A percentile compares a stretch with the other conserved stretches of the same genome.
These are phyloP conservation scores for Pseudoips prasinana DNA, from an alignment of 2,888 invertebrate species.

Conservation along the genomic window DNA sequence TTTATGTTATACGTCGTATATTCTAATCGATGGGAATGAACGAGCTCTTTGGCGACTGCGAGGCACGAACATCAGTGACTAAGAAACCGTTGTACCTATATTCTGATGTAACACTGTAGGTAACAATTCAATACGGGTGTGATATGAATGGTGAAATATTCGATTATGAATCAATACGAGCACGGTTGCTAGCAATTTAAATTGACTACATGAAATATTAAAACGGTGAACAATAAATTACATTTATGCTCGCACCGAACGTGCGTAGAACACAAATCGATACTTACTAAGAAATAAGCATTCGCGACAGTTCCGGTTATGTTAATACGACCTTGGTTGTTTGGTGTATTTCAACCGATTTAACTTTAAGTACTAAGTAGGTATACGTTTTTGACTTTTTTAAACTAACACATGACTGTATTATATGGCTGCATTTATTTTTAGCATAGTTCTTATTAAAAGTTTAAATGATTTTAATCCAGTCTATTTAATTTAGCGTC, in stretches of 20 bases:
- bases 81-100: no score
- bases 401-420: no score
- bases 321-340: conserved; percentile 34
- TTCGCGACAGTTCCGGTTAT: conserved; percentile 36
- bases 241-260: conserved; percentile 21
- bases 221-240: conserved; percentile 27
- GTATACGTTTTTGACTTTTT: conserved; percentile 6
- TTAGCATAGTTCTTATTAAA: no score
- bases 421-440: no score
- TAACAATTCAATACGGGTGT: not conserved
- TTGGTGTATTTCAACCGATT: conserved; percentile 37
- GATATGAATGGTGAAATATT: conserved; percentile 5
- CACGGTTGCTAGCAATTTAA: conserved; percentile 19
- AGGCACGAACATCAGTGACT: no score
- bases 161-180: conserved; percentile 4
- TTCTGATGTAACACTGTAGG: not conserved
- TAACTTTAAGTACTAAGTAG: no score
- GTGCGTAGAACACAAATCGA: conserved; percentile 25
- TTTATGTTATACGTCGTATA: no score
- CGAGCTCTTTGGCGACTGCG: no score
- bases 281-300: conserved; percentile 22
- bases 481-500: no score
- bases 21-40: no score
- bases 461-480: no score
- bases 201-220: conserved; percentile 26